Percentiles rank a stretch among this genome's conserved stretches.
Evolutionary conservation across 2,797 vertebrate species (phyloP).

Genomic region (Gymnodraco acuticeps): DNA sequence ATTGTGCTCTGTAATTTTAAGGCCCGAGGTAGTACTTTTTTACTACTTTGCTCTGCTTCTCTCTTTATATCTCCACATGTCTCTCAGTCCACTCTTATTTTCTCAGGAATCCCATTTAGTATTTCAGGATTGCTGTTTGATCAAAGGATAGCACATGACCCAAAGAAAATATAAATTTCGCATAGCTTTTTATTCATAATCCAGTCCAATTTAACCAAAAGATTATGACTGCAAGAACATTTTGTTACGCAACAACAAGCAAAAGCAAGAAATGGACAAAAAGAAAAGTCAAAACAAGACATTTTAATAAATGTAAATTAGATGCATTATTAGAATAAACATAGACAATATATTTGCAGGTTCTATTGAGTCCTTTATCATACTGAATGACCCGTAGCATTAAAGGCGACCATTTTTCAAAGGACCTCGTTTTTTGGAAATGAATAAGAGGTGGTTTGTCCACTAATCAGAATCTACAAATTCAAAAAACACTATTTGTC

Average conservation of each 20-base stretch:
- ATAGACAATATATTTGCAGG: neutral
- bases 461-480: constrained; percentile 15
- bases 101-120: constrained; percentile 82
- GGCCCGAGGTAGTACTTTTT: constrained; percentile 39
- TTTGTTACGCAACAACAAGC: neutral
- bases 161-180: constrained; percentile 44
- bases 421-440: constrained; percentile 6
- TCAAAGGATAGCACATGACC: constrained; percentile 71
- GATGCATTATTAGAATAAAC: neutral
- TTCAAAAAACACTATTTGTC: too few species aligned
- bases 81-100: constrained; percentile 28
- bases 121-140: constrained; percentile 81
- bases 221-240: neutral
- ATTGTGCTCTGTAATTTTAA: constrained; percentile 52
- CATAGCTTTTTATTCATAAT: constrained; percentile 17
- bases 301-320: constrained; percentile 6
- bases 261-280: constrained; percentile 1
- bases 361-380: neutral
- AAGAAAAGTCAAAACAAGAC: constrained; percentile 1
- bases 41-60: neutral
- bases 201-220: neutral
- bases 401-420: constrained; percentile 1
- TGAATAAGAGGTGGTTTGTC: neutral
- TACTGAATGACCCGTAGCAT: neutral
- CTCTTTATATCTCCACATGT: neutral